Evolutionary conservation across 2,797 vertebrate genomes (phyloP).

Genomic region (Hozukius guyotensis): DNA sequence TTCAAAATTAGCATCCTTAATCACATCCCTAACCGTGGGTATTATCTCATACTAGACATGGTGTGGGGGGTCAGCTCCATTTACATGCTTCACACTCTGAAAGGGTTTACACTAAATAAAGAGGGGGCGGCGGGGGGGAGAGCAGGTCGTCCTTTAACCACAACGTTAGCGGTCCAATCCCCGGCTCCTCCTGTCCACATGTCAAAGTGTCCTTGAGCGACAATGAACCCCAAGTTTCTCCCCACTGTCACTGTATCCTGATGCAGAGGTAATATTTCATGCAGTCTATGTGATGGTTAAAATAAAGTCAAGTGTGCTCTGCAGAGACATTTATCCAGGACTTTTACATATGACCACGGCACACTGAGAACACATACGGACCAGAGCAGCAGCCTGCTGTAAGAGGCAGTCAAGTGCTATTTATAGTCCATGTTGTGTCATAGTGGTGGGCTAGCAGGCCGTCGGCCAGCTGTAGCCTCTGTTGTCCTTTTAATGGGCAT

Average conservation of each 20-base stretch:
- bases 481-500: conserved; percentile 22
- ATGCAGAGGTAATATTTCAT: neutral
- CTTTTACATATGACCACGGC: too few species aligned
- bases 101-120: too few species aligned
- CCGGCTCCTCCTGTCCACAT: neutral
- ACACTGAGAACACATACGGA: neutral
- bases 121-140: too few species aligned
- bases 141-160: neutral
- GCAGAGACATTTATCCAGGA: too few species aligned
- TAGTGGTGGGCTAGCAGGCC: neutral
- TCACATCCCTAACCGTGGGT: neutral
- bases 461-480: neutral
- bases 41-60: neutral
- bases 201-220: neutral
- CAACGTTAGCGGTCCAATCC: neutral
- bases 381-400: neutral
- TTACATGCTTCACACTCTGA: neutral
- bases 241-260: too few species aligned
- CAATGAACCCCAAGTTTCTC: neutral
- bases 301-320: too few species aligned
- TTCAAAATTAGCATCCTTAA: too few species aligned
- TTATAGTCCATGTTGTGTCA: neutral
- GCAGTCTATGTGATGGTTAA: too few species aligned
- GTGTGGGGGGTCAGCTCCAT: neutral
- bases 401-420: neutral